phyloP scores from a whole-genome alignment of 1,140 invertebrate species.

The Heterodera carotae region DNA sequence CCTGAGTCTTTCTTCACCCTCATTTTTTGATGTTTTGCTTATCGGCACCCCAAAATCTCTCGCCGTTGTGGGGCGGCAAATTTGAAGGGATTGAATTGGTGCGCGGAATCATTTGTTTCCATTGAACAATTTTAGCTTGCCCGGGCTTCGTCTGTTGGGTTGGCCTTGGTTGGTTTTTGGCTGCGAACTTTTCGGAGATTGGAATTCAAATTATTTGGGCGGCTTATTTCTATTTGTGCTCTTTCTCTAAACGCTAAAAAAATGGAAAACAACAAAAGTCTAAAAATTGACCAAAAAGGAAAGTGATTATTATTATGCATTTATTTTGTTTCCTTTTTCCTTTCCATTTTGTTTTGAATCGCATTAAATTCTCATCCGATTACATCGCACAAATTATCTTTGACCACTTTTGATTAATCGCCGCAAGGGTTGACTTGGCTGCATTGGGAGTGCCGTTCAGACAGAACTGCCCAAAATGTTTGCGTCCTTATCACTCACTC shows the following conservation, averaged over 20 bases:
- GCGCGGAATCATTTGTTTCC: not conserved
- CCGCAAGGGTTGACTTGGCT: not conserved
- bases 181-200: not conserved
- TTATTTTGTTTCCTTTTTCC: not conserved
- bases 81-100: not conserved
- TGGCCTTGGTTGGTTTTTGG: not conserved
- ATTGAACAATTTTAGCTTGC: not conserved
- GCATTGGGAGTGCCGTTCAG: not conserved
- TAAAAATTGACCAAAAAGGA: no score
- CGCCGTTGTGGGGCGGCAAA: not conserved
- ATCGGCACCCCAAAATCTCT: not conserved
- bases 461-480: not conserved
- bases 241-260: no score
- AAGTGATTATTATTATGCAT: not conserved
- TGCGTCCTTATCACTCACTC: not conserved
- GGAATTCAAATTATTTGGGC: no score
- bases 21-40: not conserved
- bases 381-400: not conserved
- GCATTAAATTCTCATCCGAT: no score
- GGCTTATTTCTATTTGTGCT: no score
- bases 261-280: no score
- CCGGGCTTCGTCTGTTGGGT: not conserved
- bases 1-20: not conserved
- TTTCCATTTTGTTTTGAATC: not conserved
- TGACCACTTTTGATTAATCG: not conserved